phyloP scores from a whole-genome alignment of 2,888 invertebrate genomes.

The Hirtodrosophila cameraria region DNA sequence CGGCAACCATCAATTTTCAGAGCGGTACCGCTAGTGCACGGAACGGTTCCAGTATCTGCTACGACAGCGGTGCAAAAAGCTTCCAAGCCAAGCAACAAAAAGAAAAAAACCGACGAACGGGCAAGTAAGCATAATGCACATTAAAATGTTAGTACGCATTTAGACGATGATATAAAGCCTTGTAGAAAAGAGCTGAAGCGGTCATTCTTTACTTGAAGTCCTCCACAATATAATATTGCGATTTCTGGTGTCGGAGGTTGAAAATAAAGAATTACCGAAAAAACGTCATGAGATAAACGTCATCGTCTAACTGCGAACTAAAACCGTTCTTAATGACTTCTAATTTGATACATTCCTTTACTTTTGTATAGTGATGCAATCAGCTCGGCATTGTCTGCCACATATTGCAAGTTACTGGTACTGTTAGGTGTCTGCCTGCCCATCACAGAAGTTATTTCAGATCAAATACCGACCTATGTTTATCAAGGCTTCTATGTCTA shows the following conservation, averaged over 20 bases:
- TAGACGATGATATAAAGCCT: no score
- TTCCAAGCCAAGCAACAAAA: constrained; percentile 81
- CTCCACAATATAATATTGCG: no score
- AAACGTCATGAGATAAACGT: no score
- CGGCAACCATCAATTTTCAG: constrained; percentile 78
- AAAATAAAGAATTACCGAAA: no score
- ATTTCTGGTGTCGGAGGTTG: no score
- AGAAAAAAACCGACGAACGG: constrained; percentile 84
- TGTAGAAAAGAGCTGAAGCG: no score
- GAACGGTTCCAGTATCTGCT: constrained; percentile 65
- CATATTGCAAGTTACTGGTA: constrained; percentile 93
- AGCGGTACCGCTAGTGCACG: constrained; percentile 66
- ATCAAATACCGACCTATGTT: constrained; percentile 89
- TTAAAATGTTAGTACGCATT: background rate
- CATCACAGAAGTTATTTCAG: constrained; percentile 93
- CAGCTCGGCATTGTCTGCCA: constrained; percentile 90
- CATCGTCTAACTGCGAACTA: no score
- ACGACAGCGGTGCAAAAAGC: constrained; percentile 76
- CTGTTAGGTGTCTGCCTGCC: constrained; percentile 94
- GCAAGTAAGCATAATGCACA: constrained; percentile 83
- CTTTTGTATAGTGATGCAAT: constrained; percentile 87
- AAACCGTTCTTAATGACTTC: no score
- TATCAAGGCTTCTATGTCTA: constrained; percentile 95
- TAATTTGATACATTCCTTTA: background rate
- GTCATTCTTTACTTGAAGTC: no score